phyloP scores from a whole-genome alignment of 2,888 invertebrate species.

The Tricholauxania praeusta region DNA sequence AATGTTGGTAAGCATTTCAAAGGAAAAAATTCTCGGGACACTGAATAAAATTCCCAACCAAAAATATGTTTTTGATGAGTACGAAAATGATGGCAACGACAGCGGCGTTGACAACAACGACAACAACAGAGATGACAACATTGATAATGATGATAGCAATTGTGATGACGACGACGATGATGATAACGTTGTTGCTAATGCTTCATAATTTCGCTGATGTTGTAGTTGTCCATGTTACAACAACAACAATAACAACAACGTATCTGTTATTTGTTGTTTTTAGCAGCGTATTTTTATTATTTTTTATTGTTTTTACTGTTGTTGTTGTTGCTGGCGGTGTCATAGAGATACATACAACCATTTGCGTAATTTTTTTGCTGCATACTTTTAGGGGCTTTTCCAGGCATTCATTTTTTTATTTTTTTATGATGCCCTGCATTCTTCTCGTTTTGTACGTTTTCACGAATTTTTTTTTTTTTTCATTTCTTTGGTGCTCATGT shows the following conservation, averaged over 20 bases:
- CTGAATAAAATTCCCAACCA: slow-evolving; percentile 20
- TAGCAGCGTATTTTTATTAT: not conserved
- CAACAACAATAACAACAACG: not conserved
- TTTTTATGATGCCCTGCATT: not conserved
- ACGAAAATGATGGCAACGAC: not conserved
- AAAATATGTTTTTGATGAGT: slow-evolving; percentile 30
- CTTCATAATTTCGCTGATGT: not conserved
- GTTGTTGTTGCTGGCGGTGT: not conserved
- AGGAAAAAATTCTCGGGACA: slow-evolving; percentile 21
- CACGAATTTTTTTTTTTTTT: not conserved
- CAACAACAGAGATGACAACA: not conserved
- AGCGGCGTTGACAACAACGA: not conserved
- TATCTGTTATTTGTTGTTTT: not conserved
- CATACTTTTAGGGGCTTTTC: not conserved
- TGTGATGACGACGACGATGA: not conserved
- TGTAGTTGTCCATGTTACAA: not conserved
- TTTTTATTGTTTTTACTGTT: not conserved
- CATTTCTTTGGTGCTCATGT: not conserved
- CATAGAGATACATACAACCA: too few species aligned
- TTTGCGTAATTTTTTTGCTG: not conserved
- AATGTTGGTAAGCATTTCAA: slow-evolving; percentile 10
- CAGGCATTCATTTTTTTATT: not conserved
- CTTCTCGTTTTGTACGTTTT: not conserved
- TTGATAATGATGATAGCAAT: slow-evolving; percentile 4
- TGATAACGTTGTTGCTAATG: not conserved